Conservation (phyloP, 2,888 invertebrate species). For the Clitarchus hookeri region DNA sequence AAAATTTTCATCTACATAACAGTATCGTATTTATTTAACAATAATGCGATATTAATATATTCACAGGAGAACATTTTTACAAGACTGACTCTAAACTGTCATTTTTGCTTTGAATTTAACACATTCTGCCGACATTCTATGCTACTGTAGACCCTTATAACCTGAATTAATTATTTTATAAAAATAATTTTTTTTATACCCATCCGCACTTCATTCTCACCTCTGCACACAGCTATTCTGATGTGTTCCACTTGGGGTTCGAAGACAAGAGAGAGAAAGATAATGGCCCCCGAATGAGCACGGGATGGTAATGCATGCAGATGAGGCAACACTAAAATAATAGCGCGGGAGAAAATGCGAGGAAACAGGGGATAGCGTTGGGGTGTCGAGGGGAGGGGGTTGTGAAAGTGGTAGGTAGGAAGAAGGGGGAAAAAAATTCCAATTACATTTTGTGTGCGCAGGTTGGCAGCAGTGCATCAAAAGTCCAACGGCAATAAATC, state of each 20-base stretch:
- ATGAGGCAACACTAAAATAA: slow-evolving; percentile 14
- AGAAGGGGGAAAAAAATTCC: slow-evolving; percentile 22
- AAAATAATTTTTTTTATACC: no score
- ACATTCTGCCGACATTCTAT: no score
- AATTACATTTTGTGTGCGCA: slow-evolving; percentile 33
- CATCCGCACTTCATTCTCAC: no score
- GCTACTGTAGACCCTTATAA: no score
- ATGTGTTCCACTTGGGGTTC: background rate
- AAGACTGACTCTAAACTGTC: no score
- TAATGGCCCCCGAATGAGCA: background rate
- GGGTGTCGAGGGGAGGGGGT: background rate
- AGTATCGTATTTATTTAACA: no score
- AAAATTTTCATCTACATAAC: no score
- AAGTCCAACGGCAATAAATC: slow-evolving; percentile 36
- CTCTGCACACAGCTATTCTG: background rate
- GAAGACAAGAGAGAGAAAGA: background rate
- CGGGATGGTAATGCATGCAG: background rate
- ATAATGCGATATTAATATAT: no score
- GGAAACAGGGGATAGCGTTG: background rate
- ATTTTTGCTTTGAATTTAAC: no score
- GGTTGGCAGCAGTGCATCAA: slow-evolving; percentile 36
- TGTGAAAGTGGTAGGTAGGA: background rate
- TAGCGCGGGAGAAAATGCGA: background rate
- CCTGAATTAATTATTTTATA: no score
- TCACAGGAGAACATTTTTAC: no score